These are phyloP conservation scores for Melanotaenia trifasciata DNA, from an alignment of 2,797 vertebrate genomes.

Conservation along the genomic window DNA sequence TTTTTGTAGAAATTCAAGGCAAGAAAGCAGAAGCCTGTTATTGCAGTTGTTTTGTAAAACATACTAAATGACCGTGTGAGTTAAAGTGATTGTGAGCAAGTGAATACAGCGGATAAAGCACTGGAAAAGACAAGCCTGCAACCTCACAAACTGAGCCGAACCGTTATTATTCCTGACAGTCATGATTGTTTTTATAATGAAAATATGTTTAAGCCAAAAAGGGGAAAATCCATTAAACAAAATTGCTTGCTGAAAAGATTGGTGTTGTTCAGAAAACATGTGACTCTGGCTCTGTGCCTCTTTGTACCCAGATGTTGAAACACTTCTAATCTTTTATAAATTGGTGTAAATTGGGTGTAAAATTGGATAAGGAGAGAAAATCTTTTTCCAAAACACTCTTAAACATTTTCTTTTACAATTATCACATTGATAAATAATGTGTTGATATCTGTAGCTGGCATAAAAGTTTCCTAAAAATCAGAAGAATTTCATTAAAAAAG, in stretches of 20 bases:
- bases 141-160: background rate
- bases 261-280: background rate
- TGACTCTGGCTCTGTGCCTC: background rate
- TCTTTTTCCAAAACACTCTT: constrained; percentile 12
- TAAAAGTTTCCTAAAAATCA: background rate
- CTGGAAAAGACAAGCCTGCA: constrained; percentile 3
- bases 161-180: background rate
- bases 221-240: background rate
- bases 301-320: constrained; percentile 11
- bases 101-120: background rate
- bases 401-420: background rate
- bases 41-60: constrained; percentile 23
- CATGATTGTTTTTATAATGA: background rate
- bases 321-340: constrained; percentile 10
- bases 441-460: constrained; percentile 18
- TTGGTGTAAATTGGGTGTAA: constrained; percentile 9
- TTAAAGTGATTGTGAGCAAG: background rate
- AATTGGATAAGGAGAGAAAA: constrained; percentile 1
- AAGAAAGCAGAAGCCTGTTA: background rate
- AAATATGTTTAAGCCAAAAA: constrained; percentile 13
- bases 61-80: background rate
- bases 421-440: constrained; percentile 20
- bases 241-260: background rate
- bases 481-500: background rate
- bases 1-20: background rate